phyloP scores from a whole-genome alignment of 2,888 invertebrate genomes.

The Artemia sinica region DNA sequence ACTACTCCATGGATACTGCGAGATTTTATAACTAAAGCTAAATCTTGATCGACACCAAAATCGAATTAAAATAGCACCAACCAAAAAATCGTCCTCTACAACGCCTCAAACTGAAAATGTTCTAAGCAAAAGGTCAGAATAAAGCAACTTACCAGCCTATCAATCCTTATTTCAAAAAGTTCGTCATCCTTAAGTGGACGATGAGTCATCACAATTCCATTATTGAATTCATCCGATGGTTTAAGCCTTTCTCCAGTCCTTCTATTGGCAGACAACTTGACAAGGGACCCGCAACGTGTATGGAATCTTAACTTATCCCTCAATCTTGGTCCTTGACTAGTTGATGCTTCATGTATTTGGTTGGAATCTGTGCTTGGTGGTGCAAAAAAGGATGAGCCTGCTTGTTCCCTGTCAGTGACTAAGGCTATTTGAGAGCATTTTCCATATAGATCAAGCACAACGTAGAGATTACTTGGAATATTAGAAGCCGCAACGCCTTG shows the following conservation, averaged over 20 bases:
- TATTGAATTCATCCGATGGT: slow-evolving; percentile 74
- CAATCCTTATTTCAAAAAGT: slow-evolving; percentile 83
- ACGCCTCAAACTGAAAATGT: neutral
- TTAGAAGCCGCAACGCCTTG: slow-evolving; percentile 68
- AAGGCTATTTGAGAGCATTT: slow-evolving; percentile 62
- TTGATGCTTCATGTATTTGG: slow-evolving; percentile 1
- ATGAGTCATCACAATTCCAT: slow-evolving; percentile 88
- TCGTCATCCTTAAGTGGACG: slow-evolving; percentile 70
- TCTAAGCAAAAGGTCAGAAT: neutral
- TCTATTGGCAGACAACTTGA: slow-evolving; percentile 60
- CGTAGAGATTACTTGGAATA: slow-evolving; percentile 54
- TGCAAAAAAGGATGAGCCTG: neutral
- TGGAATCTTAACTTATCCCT: slow-evolving; percentile 61
- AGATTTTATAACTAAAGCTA: too few relatives aligned
- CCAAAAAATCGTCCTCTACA: neutral
- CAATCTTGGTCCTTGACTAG: neutral
- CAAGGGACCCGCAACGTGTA: slow-evolving; percentile 66
- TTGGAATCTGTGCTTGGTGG: slow-evolving; percentile 7
- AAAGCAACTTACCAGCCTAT: slow-evolving; percentile 44
- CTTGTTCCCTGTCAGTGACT: slow-evolving; percentile 24
- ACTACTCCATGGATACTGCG: too few relatives aligned
- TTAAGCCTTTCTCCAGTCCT: slow-evolving; percentile 62
- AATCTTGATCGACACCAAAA: neutral
- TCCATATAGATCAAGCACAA: slow-evolving; percentile 62
- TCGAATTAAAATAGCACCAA: neutral